Evolutionary conservation across 30 jellyfish, hydroid and myxozoan species (phyloP).

Genomic region (Aurelia sp.): DNA sequence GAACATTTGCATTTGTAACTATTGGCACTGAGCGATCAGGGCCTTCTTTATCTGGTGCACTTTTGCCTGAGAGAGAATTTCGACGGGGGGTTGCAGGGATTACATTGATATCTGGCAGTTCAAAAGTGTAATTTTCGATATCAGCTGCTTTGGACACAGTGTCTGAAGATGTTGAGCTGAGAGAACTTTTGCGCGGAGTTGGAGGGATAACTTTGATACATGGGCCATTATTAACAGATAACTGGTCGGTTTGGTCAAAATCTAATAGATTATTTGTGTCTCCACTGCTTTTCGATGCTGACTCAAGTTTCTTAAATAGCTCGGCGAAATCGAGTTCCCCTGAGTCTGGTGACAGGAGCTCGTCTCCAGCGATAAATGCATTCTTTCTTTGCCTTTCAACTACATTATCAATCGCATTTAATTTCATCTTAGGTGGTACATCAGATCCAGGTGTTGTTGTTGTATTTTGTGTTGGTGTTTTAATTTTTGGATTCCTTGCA

Average conservation of each 20-base stretch:
- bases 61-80: slow-evolving; percentile 4
- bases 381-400: no score
- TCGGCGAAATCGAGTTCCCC: slow-evolving; percentile 39
- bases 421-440: no score
- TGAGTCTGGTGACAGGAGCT: slow-evolving; percentile 19
- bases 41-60: background rate
- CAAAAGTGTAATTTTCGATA: background rate
- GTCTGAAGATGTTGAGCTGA: slow-evolving; percentile 12
- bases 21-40: background rate
- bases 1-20: background rate
- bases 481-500: no score
- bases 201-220: slow-evolving; percentile 57
- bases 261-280: background rate
- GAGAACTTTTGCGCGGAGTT: slow-evolving; percentile 48
- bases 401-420: no score
- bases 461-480: no score
- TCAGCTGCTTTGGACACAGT: background rate
- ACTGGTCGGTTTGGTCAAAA: background rate
- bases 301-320: slow-evolving; percentile 55
- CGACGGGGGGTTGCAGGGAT: slow-evolving; percentile 59
- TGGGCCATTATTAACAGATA: slow-evolving; percentile 4
- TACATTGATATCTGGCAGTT: slow-evolving; percentile 31
- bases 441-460: no score
- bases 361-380: background rate
- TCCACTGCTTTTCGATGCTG: slow-evolving; percentile 36